These are phyloP conservation scores for Epirrita christyi DNA, from an alignment of 2,888 invertebrate species.

Conservation along the genomic window DNA sequence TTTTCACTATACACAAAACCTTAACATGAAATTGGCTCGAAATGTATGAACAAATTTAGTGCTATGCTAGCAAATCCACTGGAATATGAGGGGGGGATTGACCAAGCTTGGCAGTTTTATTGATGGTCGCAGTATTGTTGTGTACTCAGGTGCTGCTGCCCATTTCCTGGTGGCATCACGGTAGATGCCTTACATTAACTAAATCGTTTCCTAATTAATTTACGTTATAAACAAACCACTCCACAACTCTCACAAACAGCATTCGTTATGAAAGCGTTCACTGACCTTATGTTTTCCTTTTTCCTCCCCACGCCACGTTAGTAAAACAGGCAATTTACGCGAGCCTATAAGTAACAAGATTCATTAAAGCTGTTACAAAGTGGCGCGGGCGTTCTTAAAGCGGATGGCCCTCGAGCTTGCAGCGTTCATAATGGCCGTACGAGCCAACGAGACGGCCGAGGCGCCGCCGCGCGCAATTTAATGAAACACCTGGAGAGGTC, in stretches of 20 bases:
- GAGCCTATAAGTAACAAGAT: slow-evolving; percentile 84
- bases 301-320: slow-evolving; percentile 61
- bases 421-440: slow-evolving; percentile 81
- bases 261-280: slow-evolving; percentile 56
- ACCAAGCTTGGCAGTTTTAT: background rate
- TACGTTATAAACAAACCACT: slow-evolving; percentile 45
- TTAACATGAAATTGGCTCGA: too few relatives aligned
- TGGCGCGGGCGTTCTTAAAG: slow-evolving; percentile 83
- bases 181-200: background rate
- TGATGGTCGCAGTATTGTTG: too few relatives aligned
- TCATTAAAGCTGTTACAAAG: slow-evolving; percentile 84
- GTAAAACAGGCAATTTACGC: slow-evolving; percentile 81
- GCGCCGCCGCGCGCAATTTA: slow-evolving; percentile 76
- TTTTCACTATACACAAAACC: too few relatives aligned
- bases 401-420: slow-evolving; percentile 83
- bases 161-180: background rate
- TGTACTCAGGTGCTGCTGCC: too few relatives aligned
- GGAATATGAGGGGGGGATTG: too few relatives aligned
- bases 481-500: slow-evolving; percentile 84
- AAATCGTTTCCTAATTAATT: slow-evolving; percentile 28
- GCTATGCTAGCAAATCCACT: too few relatives aligned
- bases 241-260: slow-evolving; percentile 41
- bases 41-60: too few relatives aligned
- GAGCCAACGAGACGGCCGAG: slow-evolving; percentile 75
- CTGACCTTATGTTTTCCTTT: slow-evolving; percentile 69